These are phyloP conservation scores for Candoia aspera DNA, from an alignment of 2,113 vertebrate genomes.

Conservation along the genomic window DNA sequence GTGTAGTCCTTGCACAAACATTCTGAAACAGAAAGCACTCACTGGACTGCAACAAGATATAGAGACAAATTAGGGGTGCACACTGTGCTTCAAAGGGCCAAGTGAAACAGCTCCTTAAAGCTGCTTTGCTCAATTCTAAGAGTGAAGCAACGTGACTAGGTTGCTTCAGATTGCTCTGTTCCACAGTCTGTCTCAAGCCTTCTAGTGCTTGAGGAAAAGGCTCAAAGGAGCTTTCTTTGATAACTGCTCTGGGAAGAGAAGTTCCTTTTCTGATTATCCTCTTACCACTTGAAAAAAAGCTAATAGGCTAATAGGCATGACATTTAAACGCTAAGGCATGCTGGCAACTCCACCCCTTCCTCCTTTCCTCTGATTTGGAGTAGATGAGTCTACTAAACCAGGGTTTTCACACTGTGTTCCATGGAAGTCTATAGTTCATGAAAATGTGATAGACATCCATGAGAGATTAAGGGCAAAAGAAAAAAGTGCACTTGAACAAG, in stretches of 20 bases:
- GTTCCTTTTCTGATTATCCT: background rate
- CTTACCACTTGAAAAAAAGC: background rate
- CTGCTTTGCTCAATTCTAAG: background rate
- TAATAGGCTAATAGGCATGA: background rate
- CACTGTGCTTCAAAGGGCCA: background rate
- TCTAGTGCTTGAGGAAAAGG: background rate
- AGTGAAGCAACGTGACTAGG: background rate
- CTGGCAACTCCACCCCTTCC: background rate
- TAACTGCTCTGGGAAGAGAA: background rate
- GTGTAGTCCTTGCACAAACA: background rate
- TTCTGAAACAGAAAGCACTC: background rate
- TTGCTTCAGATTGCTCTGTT: background rate
- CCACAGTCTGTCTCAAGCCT: background rate
- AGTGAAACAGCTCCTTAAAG: background rate
- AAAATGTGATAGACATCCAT: background rate
- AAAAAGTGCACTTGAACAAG: background rate
- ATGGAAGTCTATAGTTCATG: background rate
- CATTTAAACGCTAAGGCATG: background rate
- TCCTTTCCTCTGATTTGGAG: background rate
- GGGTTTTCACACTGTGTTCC: background rate
- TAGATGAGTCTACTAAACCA: background rate
- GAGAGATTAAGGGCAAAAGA: background rate
- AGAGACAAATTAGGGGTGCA: background rate
- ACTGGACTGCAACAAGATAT: background rate
- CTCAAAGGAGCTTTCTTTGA: background rate